A percentile compares a stretch with the other conserved stretches of the same genome.
Conservation (phyloP, 2,888 invertebrate genomes). For the Macrophya alboannulata region DNA sequence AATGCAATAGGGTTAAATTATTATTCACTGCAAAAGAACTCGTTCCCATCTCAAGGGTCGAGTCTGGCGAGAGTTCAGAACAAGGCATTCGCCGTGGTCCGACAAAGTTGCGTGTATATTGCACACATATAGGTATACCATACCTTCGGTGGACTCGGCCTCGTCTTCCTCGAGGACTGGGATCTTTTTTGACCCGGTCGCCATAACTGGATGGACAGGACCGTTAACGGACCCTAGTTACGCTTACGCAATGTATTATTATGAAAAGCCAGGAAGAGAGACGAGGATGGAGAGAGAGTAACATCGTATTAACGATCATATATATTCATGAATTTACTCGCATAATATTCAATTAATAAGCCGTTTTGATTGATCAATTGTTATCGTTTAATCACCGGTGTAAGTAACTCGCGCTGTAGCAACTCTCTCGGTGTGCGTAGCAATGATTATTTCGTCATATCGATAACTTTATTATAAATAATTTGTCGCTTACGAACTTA, state of each 20-base stretch:
- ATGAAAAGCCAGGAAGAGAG: not conserved
- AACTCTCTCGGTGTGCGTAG: not conserved
- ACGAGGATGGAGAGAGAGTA: not conserved
- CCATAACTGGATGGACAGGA: constrained; percentile 29
- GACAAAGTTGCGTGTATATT: constrained; percentile 24
- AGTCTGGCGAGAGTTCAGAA: constrained; percentile 24
- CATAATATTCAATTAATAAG: not conserved
- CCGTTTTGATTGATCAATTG: not conserved
- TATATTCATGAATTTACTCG: not conserved
- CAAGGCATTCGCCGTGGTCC: constrained; percentile 33
- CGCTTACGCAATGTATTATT: constrained; percentile 4
- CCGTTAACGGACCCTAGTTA: constrained; percentile 41
- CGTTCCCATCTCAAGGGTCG: constrained; percentile 30
- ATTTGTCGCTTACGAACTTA: not conserved
- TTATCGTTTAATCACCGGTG: not conserved
- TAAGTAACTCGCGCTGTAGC: not conserved
- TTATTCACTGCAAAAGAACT: constrained; percentile 26
- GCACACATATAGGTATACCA: not conserved
- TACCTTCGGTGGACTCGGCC: constrained; percentile 6
- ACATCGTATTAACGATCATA: constrained; percentile 18
- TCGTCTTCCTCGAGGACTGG: constrained; percentile 4
- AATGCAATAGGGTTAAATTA: constrained; percentile 29
- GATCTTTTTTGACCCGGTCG: constrained; percentile 26
- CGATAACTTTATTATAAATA: not conserved
- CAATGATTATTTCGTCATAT: constrained; percentile 11